Evolutionary conservation across 2,888 invertebrate species (phyloP).

Genomic region (Scaeva pyrastri): DNA sequence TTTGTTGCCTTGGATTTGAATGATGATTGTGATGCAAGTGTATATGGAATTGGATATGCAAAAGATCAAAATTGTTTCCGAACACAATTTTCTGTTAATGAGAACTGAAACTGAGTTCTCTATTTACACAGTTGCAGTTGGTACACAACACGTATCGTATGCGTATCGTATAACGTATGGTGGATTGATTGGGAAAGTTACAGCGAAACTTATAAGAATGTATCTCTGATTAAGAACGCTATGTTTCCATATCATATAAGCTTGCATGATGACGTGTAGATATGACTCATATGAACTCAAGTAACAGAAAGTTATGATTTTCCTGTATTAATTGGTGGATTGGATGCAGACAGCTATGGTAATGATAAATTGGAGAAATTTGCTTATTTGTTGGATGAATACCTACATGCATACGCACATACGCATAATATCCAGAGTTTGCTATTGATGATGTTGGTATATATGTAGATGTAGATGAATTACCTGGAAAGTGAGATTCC

Average conservation of each 20-base stretch:
- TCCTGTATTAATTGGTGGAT: not conserved
- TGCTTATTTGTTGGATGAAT: not conserved
- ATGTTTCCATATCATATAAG: not conserved
- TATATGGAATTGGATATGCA: not conserved
- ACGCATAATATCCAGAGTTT: too few relatives aligned
- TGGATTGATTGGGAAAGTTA: conserved; percentile 3
- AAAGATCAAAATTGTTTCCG: not conserved
- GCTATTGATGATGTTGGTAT: too few relatives aligned
- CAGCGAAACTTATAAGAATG: conserved; percentile 2
- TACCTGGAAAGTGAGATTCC: not conserved
- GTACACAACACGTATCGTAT: too few relatives aligned
- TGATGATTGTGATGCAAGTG: not conserved
- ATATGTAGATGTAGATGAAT: too few relatives aligned
- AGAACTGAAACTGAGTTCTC: not conserved
- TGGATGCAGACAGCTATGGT: conserved; percentile 15
- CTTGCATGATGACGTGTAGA: not conserved
- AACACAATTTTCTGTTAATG: conserved; percentile 23
- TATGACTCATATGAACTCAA: not conserved
- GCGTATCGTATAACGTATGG: not conserved
- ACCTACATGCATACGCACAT: too few relatives aligned
- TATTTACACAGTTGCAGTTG: not conserved
- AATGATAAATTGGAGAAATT: conserved; percentile 13
- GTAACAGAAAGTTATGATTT: not conserved
- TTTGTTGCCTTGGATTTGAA: conserved; percentile 32
- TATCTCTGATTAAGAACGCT: not conserved